phyloP scores from a whole-genome alignment of 2,797 vertebrate species.

The Pangasius krempfi region DNA sequence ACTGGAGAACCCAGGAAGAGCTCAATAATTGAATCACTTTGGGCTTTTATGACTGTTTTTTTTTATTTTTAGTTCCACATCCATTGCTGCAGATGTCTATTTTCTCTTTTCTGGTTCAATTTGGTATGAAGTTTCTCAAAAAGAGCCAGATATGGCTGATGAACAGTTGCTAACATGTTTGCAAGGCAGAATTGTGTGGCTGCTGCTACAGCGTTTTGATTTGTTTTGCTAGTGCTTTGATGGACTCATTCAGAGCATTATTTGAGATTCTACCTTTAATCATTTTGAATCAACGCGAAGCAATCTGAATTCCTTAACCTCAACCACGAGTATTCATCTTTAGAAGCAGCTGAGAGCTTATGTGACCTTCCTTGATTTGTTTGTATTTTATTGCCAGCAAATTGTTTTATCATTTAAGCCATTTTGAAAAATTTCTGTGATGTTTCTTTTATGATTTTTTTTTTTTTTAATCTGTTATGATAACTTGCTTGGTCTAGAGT shows the following conservation, averaged over 20 bases:
- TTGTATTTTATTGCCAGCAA: neutral
- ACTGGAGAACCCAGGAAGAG: neutral
- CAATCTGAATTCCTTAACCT: neutral
- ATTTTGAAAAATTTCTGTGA: neutral
- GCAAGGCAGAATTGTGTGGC: neutral
- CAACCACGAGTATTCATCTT: neutral
- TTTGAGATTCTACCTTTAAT: neutral
- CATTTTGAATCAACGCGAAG: neutral
- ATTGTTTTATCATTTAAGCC: neutral
- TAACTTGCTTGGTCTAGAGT: neutral
- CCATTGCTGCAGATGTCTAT: neutral
- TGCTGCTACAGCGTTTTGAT: neutral
- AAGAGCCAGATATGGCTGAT: neutral
- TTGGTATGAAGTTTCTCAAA: neutral
- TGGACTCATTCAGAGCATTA: neutral
- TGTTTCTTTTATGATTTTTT: neutral
- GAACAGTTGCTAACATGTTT: neutral
- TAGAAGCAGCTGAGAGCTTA: neutral
- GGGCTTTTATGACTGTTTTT: neutral
- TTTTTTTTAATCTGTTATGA: neutral
- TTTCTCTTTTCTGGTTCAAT: too few relatives aligned
- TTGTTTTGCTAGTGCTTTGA: neutral
- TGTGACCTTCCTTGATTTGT: neutral
- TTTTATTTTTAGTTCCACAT: neutral
- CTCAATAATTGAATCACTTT: neutral